Evolutionary conservation across 1,140 invertebrate genomes (phyloP), one percentile per base, ranked within the genome.

Genomic region (Ceratosolen solmsi): DNA sequence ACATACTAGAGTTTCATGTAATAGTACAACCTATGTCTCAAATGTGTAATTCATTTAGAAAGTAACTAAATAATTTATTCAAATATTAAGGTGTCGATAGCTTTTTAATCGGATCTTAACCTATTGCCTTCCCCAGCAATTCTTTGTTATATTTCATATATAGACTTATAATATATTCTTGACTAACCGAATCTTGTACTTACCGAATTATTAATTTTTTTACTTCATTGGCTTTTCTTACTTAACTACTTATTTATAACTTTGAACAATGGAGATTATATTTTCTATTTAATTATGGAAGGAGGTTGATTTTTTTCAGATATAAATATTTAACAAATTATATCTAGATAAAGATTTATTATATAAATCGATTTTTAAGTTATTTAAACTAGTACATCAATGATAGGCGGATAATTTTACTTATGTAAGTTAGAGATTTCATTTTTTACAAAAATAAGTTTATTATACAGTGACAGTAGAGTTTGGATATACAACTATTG

Each of bases 1-100:
- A 58, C 41, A 13, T 13, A 20, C 33, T 20, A 11, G 54, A 58
- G 33, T 75, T 30, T 75, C 58, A 75, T 2, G 63, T 30, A n/a
- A n/a, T n/a, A n/a, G n/a, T n/a, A 70, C 54, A 70, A 79, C 49
- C 70, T 79, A 56, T 38, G 58, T 8, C 63, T 68, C 15, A 15
- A 60, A 22, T 38, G 22, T 77, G 33, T 77, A 38, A 27, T 25
- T 25, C 2, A 20, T 25, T 5, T 4, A 49, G 9, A 51, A 79
- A 79, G 72, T 72, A 79, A 79, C 70, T 79, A 72, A 79, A 38
- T 79, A n/a, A 36, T 71, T 49, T 54, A 38, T 71, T 72, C 30
- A 72, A 58, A 72, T 72, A 49, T 56, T 36, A 46, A n/a, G 78
- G 11, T 58, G 38, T 46, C 30, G 54, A 20, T 5, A 54, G 22